phyloP scores from a whole-genome alignment of 2,888 invertebrate genomes.

The Luperina nickerlii region DNA sequence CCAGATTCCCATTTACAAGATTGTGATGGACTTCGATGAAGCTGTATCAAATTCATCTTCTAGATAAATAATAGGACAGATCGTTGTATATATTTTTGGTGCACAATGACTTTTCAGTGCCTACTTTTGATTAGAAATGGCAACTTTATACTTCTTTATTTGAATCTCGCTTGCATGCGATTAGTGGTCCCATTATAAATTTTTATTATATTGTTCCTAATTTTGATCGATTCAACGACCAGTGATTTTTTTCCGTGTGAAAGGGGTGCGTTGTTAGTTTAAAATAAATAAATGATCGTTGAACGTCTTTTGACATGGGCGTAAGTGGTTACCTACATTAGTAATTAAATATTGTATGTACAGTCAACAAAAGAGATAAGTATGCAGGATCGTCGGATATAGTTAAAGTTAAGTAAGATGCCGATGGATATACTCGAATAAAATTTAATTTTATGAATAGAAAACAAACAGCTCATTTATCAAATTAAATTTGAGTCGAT shows the following conservation, averaged over 20 bases:
- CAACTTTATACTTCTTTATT: background rate
- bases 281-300: slow-evolving; percentile 25
- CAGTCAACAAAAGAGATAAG: too few relatives aligned
- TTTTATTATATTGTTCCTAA: background rate
- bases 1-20: slow-evolving; percentile 47
- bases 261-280: slow-evolving; percentile 36
- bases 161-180: background rate
- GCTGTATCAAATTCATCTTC: slow-evolving; percentile 44
- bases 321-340: background rate
- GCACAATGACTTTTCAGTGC: background rate
- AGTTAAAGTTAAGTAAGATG: too few relatives aligned
- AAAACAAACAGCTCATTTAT: too few relatives aligned
- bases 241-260: background rate
- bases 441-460: too few relatives aligned
- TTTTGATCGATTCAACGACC: slow-evolving; percentile 9
- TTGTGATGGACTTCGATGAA: slow-evolving; percentile 21
- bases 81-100: background rate
- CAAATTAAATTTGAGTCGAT: too few relatives aligned
- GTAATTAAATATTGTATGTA: background rate
- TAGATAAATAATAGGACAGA: slow-evolving; percentile 12
- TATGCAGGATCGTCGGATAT: too few relatives aligned
- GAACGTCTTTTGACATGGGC: background rate
- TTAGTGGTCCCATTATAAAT: background rate
- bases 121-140: background rate
- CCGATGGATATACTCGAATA: too few relatives aligned